Evolutionary conservation across 2,888 invertebrate genomes (phyloP).

Genomic region (Phyllotreta cruciferae): DNA sequence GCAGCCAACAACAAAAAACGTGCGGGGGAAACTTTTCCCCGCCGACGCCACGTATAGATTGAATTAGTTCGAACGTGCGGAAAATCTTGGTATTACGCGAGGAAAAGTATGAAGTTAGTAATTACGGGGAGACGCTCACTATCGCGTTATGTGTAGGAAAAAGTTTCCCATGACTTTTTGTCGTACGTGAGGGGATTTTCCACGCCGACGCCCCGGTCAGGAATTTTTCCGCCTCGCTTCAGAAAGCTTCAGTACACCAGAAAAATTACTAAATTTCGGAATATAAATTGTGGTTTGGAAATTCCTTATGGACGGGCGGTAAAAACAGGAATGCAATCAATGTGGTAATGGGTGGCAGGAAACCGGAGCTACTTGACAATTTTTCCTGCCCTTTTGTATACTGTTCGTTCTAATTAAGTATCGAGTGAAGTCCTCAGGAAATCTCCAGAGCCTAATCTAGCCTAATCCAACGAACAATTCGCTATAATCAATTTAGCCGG

Average conservation of each 20-base stretch:
- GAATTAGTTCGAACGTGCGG: too few relatives aligned
- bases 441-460: constrained; percentile 1
- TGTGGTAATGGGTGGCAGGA: constrained; percentile 13
- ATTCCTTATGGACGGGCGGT: neutral
- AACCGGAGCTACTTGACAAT: constrained; percentile 14
- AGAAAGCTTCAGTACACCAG: too few relatives aligned
- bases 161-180: too few relatives aligned
- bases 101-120: constrained; percentile 2
- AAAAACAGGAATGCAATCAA: constrained; percentile 21
- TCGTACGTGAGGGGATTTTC: too few relatives aligned
- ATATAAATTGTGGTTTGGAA: too few relatives aligned
- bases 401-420: constrained; percentile 26
- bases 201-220: too few relatives aligned
- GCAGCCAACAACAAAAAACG: too few relatives aligned
- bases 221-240: too few relatives aligned
- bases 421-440: constrained; percentile 1
- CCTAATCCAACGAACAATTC: constrained; percentile 1
- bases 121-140: constrained; percentile 4
- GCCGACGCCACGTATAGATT: too few relatives aligned
- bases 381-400: constrained; percentile 20
- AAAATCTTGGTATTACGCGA: too few relatives aligned
- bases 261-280: too few relatives aligned
- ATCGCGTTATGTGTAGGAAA: neutral
- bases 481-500: constrained; percentile 17
- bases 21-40: too few relatives aligned